Conservation (phyloP, 2,888 invertebrate genomes). For the Drosophila hawaiiensis region DNA sequence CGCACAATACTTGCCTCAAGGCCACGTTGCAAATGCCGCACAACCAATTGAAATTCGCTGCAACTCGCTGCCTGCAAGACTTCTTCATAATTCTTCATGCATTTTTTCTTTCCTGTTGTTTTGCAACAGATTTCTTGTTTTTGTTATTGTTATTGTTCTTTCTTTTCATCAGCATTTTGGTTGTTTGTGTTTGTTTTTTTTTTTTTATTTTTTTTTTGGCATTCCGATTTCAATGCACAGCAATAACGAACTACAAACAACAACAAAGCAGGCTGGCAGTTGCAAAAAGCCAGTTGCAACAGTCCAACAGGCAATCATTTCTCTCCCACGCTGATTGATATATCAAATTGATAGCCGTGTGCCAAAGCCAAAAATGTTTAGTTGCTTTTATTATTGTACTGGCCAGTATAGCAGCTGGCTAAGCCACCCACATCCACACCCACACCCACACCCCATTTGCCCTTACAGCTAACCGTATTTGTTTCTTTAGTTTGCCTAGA, state of each 20-base stretch:
- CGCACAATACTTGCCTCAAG: constrained; percentile 35
- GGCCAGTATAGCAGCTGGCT: constrained; percentile 6
- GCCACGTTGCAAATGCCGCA: constrained; percentile 40
- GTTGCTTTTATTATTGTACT: constrained; percentile 42
- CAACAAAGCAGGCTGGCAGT: constrained; percentile 11
- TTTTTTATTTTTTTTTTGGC: not conserved
- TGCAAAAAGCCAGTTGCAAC: constrained; percentile 9
- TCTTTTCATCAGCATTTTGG: not conserved
- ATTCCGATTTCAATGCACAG: constrained; percentile 37
- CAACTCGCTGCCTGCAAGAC: constrained; percentile 28
- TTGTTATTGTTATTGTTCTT: not conserved
- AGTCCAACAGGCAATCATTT: constrained; percentile 52
- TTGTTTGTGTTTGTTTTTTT: not conserved
- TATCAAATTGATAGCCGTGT: constrained; percentile 73
- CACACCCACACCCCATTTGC: not conserved
- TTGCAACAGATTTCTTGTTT: constrained; percentile 14
- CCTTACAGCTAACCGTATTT: not conserved
- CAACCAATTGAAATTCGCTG: constrained; percentile 33
- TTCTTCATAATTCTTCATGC: constrained; percentile 1
- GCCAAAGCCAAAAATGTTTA: constrained; percentile 54
- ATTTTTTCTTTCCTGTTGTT: not conserved
- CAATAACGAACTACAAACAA: constrained; percentile 58
- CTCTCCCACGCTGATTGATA: constrained; percentile 68
- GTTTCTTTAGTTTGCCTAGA: constrained; percentile 12
- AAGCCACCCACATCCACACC: not conserved